Base-by-base conservation (phyloP, 2,888 invertebrate species). In the Athripsodes cinereus region DNA sequence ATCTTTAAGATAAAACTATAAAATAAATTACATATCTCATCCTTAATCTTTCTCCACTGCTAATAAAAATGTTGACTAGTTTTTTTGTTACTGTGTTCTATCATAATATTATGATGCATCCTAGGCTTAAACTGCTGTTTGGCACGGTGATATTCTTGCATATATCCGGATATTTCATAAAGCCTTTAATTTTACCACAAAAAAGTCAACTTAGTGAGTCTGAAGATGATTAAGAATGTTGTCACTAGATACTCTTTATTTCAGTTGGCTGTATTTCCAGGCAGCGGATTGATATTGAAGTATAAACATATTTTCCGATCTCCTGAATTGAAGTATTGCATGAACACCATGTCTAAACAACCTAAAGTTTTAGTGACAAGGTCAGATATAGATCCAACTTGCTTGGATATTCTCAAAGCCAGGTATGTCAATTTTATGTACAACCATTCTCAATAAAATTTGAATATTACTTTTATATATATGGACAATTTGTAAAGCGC, bases 361-460 rank as follows among this genome's bases (percentile, higher is more conserved):
- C 80, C 80, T 2, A 80, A 75, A 68, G 79, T 87, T 49, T 80
- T 84, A 61, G 72, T 87, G 13, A 85, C 86, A 10, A 78, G 85
- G 40, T 71, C 79, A 1, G 80, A 83, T 69, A 76, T 85, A 62
- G 83, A 84, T 16, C 59, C 71, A 21, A 72, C 76, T 64, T 84
- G 83, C 19, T 68, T 85, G 49, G 72, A 80, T 52, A 66, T 85
- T 54, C 71, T 87, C 18, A 72, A 75, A 64, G 69, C 80, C 64
- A 75, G 77, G 86, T 85, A 72, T 76, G 78, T 71, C n/a, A 44
- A 13, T 16, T 13, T 18, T 16, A 13, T 44, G 18, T 5, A 18
- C 18, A 8, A 16, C 18, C 18, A 8, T 44, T 8, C 5, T 10
- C 10, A 26, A 26, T 3, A 26, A n/a, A n/a, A n/a, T n/a, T n/a